A percentile compares a stretch with the other conserved stretches of the same genome.
phyloP scores from a whole-genome alignment of 2,113 vertebrate species.

The Pachyramphus minor region DNA sequence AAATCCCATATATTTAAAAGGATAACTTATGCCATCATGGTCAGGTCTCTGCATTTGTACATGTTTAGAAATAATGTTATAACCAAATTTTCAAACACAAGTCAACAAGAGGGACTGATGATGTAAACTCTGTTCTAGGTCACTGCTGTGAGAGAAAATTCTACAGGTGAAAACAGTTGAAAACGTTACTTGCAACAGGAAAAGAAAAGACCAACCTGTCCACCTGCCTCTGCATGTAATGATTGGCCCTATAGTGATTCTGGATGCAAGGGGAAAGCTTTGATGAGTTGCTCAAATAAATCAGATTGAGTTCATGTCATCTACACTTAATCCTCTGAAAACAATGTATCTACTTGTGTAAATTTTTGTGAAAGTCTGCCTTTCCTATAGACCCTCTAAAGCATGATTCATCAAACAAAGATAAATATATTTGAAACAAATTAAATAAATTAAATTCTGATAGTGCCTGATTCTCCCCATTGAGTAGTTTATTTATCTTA shows the following conservation, averaged over 20 bases:
- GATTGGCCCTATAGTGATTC: background rate
- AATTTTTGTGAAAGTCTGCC: background rate
- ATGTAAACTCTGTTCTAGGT: background rate
- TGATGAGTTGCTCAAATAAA: background rate
- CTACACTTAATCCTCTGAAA: background rate
- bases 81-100: background rate
- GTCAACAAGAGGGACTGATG: background rate
- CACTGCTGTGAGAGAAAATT: background rate
- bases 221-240: background rate
- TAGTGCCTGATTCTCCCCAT: background rate
- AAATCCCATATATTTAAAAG: background rate
- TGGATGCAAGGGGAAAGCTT: background rate
- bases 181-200: background rate
- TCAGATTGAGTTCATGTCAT: background rate
- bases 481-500: background rate
- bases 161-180: background rate
- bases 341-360: rapidly evolving
- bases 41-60: background rate
- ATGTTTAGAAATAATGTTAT: background rate
- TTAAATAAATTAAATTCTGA: background rate
- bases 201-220: background rate
- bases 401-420: background rate
- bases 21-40: background rate
- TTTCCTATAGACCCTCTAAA: background rate
- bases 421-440: background rate